Percentiles rank a stretch among this genome's conserved stretches.
phyloP scores from a whole-genome alignment of 2,888 invertebrate species.

The Chrysomela aeneicollis region DNA sequence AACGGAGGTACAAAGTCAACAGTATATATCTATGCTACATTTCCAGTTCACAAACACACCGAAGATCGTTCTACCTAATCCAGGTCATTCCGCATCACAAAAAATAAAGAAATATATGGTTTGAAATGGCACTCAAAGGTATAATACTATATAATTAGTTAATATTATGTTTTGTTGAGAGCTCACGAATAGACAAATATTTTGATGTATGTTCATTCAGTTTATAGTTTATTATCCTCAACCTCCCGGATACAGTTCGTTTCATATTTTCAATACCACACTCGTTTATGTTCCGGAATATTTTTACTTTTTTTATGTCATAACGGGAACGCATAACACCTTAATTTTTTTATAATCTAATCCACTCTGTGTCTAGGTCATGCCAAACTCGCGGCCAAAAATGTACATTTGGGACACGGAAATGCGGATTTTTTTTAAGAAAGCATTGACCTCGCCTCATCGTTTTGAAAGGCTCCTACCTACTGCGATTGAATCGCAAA shows the following conservation, averaged over 20 bases:
- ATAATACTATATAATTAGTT: no score
- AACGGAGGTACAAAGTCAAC: no score
- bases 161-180: no score
- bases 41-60: no score
- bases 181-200: no score
- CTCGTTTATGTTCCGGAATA: not conserved
- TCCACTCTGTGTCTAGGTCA: conserved; percentile 25
- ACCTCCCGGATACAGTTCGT: not conserved
- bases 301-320: not conserved
- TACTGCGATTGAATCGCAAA: conserved; percentile 25
- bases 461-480: conserved; percentile 26
- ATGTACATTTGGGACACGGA: conserved; percentile 32
- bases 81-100: no score
- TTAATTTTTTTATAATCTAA: conserved; percentile 19
- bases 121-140: no score
- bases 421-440: conserved; percentile 32
- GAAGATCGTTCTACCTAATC: no score
- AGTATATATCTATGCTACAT: no score
- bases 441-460: conserved; percentile 30
- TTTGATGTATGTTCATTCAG: no score
- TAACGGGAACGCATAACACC: conserved; percentile 23
- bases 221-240: not conserved
- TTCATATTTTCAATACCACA: not conserved
- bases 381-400: conserved; percentile 17
- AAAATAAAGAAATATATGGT: no score